Base-by-base conservation (phyloP, 2,888 invertebrate species). In the Trachelus iudaicus region DNA sequence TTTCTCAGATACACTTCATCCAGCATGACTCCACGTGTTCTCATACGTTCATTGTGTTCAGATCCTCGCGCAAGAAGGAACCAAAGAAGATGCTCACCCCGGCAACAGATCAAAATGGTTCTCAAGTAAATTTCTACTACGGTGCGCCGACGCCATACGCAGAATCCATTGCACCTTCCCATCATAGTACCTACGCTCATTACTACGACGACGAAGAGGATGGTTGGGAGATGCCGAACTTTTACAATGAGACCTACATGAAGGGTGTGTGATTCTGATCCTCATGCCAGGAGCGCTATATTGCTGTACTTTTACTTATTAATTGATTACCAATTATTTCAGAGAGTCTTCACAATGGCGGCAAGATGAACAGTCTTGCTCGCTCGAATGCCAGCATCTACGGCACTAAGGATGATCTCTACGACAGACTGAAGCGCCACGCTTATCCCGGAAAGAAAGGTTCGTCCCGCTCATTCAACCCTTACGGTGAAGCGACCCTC, bases 141-240 rank as follows among this genome's bases (percentile, higher is more conserved):
- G 98, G 98, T 82, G 98, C 98, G 1, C 97, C 97, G 77, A 97
- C 97, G 9, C 98, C 98, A 0, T 98, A 98, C 92, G 98, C 98
- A 75, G 98, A 98, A 91, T 97, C 97, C 77, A 98, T 98, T 85
- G 98, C 98, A 0, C 98, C 98, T 1, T 98, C 98, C 11, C 98
- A 98, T 92, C 98, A 98, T 90, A 98, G 97, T 75, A 98, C 98
- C 0, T 98, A 98, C 91, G 98, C 98, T 4, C 98, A 98, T 91
- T 98, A 98, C 91, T 98, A 98, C 87, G 98, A 98, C 89, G 98
- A 98, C 86, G 98, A 98, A 90, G 98, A 98, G 92, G 98, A 98
- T 87, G 98, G 98, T 74, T 98, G 98, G 98, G 98, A 98, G 91
- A 98, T 98, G 98, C 98, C 98, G 0, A 98, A 98, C 92, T 98